Percentiles rank a stretch among this genome's conserved stretches.
These are phyloP conservation scores for Ichneumoninae sp. DNA, from an alignment of 2,888 invertebrate genomes.

Conservation along the genomic window DNA sequence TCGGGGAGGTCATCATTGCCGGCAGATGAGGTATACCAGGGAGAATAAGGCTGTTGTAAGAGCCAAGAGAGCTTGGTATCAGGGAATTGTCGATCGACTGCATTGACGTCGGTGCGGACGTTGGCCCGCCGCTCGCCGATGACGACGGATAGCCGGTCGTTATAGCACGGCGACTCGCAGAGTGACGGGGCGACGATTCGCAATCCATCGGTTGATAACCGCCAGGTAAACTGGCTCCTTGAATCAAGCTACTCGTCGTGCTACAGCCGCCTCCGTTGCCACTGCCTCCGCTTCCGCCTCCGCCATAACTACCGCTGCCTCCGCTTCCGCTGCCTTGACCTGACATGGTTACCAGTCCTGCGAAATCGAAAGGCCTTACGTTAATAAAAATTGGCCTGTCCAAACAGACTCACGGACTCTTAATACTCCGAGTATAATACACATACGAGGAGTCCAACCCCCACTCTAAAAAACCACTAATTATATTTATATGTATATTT, in stretches of 20 bases:
- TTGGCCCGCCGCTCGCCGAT: slow-evolving; percentile 70
- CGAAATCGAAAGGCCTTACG: slow-evolving; percentile 71
- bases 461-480: slow-evolving; percentile 73
- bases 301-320: slow-evolving; percentile 69
- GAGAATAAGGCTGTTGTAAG: slow-evolving; percentile 84
- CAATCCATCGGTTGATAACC: slow-evolving; percentile 91
- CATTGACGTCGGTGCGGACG: slow-evolving; percentile 80
- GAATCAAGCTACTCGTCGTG: slow-evolving; percentile 79
- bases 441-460: slow-evolving; percentile 64
- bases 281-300: slow-evolving; percentile 75
- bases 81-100: slow-evolving; percentile 82
- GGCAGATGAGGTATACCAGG: slow-evolving; percentile 84
- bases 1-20: slow-evolving; percentile 81
- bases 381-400: slow-evolving; percentile 62
- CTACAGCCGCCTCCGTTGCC: slow-evolving; percentile 76
- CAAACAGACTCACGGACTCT: slow-evolving; percentile 39
- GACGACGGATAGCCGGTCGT: slow-evolving; percentile 78
- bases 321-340: slow-evolving; percentile 82
- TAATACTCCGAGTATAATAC: slow-evolving; percentile 33
- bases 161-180: slow-evolving; percentile 78
- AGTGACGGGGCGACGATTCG: slow-evolving; percentile 88
- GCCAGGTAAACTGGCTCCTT: slow-evolving; percentile 81
- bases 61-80: slow-evolving; percentile 85
- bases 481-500: slow-evolving; percentile 58
- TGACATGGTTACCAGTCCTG: slow-evolving; percentile 84